Evolutionary conservation across 2,888 invertebrate species (phyloP), one percentile per base, ranked within the genome.

Genomic region (Trissolcus japonicus): DNA sequence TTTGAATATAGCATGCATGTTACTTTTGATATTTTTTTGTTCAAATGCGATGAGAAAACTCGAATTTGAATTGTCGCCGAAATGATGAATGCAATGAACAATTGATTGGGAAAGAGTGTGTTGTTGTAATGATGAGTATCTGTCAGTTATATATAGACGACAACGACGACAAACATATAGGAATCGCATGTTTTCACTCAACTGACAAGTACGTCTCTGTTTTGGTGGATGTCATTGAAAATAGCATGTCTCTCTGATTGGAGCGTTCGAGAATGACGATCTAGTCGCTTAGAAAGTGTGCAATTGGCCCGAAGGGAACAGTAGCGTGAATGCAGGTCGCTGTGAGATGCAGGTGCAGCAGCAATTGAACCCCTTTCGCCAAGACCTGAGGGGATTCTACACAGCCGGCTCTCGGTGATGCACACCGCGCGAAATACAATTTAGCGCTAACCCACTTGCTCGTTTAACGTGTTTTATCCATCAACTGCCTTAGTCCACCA

Each of bases 321-420:
- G 78, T 72, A 74, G 78, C 75, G 78, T 43, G 71, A 71, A 78
- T 77, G 76, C 79, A 79, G 76, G 79, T 76, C 74, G 79, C 74
- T 71, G 60, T 40, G 63, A 74, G 74, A 74, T 68, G 62, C 79
- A 79, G 79, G 76, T 76, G 79, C 73, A 79, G 71, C 79, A 56
- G 79, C 69, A 76, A 73, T 79, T 78, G 78, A 78, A 75, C 75
- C 75, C 75, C 78, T 78, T 76, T 79, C 79, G 76, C 79, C 79
- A 65, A 79, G 72, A 79, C 68, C 68, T 56, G 66, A 73, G 79
- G 73, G 77, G 65, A 74, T 79, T 69, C 29, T 67, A 62, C 68
- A 69, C 56, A 55, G 56, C 35, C 57, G 65, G 60, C 59, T 43
- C 56, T 43, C 43, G 51, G 46, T 55, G 35, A 46, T 46, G 46